phyloP scores from a whole-genome alignment of 2,888 invertebrate species.

The Amblyjoppa proteus region DNA sequence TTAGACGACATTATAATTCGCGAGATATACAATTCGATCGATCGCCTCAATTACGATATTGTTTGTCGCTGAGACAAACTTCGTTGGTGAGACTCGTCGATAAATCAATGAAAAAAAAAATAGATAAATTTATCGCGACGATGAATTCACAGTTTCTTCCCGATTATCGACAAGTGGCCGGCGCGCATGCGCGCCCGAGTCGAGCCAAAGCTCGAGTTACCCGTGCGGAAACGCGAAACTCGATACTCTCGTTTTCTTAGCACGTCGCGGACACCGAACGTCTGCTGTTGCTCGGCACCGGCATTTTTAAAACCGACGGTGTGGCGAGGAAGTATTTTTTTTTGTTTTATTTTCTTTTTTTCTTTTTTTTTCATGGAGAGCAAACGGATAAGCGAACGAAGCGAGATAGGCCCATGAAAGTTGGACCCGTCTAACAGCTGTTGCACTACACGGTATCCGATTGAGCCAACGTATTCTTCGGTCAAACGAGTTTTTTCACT shows the following conservation, averaged over 20 bases:
- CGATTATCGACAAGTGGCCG: conserved; percentile 45
- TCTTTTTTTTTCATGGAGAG: conserved; percentile 18
- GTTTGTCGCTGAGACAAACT: background rate
- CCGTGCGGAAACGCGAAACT: conserved; percentile 60
- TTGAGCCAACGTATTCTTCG: conserved; percentile 17
- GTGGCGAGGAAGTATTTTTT: conserved; percentile 13
- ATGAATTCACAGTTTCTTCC: background rate
- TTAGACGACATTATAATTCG: background rate
- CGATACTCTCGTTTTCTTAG: conserved; percentile 57
- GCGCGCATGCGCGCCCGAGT: conserved; percentile 24
- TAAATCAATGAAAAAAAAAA: background rate
- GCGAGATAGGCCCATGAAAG: conserved; percentile 8
- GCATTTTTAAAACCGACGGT: conserved; percentile 4
- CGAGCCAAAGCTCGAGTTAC: conserved; percentile 51
- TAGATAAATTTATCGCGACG: background rate
- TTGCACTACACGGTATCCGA: conserved; percentile 25
- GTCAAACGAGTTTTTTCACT: background rate
- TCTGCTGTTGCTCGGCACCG: conserved; percentile 31
- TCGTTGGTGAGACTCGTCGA: background rate
- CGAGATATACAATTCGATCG: background rate
- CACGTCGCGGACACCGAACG: conserved; percentile 42
- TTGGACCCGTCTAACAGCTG: conserved; percentile 67
- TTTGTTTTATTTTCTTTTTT: conserved; percentile 6
- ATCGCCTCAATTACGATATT: background rate
- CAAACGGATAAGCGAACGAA: conserved; percentile 1